These are phyloP conservation scores for Drosophila sproati DNA, from an alignment of 1,140 invertebrate species.

Conservation along the genomic window DNA sequence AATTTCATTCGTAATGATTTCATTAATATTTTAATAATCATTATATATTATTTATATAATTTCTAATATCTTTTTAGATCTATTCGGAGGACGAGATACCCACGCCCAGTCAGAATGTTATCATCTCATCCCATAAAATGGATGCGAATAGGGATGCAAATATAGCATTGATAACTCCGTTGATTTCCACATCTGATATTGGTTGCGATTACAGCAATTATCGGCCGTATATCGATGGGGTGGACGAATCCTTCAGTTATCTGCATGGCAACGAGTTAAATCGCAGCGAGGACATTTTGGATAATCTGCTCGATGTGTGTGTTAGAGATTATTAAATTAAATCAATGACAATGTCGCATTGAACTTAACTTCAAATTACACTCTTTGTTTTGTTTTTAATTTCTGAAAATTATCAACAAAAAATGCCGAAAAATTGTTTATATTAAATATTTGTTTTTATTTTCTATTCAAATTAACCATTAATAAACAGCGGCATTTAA, in stretches of 20 bases:
- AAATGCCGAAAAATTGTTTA: not conserved
- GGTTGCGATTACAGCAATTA: slow-evolving; percentile 55
- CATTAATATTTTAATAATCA: not conserved
- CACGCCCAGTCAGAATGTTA: slow-evolving; percentile 37
- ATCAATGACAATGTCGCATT: slow-evolving; percentile 3
- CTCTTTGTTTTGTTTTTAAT: too few relatives aligned
- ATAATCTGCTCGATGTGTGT: slow-evolving; percentile 72
- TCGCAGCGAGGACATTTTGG: slow-evolving; percentile 66
- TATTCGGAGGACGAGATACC: slow-evolving; percentile 48
- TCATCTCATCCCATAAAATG: slow-evolving; percentile 38
- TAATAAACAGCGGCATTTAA: not conserved
- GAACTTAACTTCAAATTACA: not conserved
- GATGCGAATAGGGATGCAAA: slow-evolving; percentile 26
- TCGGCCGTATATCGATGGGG: slow-evolving; percentile 59
- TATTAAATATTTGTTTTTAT: not conserved
- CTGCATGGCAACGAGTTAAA: slow-evolving; percentile 49
- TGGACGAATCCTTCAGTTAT: slow-evolving; percentile 69
- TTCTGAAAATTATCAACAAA: too few relatives aligned
- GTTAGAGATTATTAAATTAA: slow-evolving; percentile 61
- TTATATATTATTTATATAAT: not conserved
- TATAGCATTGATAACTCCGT: slow-evolving; percentile 13
- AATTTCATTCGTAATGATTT: not conserved
- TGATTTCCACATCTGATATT: slow-evolving; percentile 16
- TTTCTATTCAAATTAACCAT: too few relatives aligned
- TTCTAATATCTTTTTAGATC: slow-evolving; percentile 29